phyloP scores from a whole-genome alignment of 2,888 invertebrate genomes.

The Hecatera dysodea region DNA sequence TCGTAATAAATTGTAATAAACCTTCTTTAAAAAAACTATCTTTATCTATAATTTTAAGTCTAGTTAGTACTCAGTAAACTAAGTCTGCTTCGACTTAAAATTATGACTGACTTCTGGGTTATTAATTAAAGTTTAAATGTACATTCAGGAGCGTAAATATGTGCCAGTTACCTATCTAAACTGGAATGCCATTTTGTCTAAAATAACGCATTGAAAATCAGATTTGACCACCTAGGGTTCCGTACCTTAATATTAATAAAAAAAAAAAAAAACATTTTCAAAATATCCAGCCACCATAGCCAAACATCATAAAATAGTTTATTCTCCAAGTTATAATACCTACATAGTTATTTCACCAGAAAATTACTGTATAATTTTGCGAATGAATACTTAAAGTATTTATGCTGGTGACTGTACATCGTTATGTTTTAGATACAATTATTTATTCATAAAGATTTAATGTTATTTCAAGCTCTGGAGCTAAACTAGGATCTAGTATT shows the following conservation, averaged over 20 bases:
- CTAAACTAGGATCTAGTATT: conserved; percentile 20
- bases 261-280: too few relatives aligned
- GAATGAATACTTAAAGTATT: background rate
- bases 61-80: too few relatives aligned
- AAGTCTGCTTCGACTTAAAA: background rate
- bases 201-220: too few relatives aligned
- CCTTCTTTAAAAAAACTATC: too few relatives aligned
- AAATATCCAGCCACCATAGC: too few relatives aligned
- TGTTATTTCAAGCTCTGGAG: conserved; percentile 10
- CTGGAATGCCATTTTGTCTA: background rate
- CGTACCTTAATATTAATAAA: too few relatives aligned
- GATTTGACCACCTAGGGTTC: too few relatives aligned
- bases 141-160: background rate
- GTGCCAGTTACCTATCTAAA: background rate
- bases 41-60: too few relatives aligned
- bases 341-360: background rate
- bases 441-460: conserved; percentile 22
- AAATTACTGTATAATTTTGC: background rate
- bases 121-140: background rate
- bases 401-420: background rate
- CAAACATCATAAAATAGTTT: too few relatives aligned
- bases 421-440: conserved; percentile 9
- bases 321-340: too few relatives aligned
- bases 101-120: background rate
- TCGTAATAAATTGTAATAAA: too few relatives aligned